Percentiles rank a stretch among this genome's conserved stretches.
Evolutionary conservation across 1,140 invertebrate genomes (phyloP).

Genomic region (Sitophilus oryzae): DNA sequence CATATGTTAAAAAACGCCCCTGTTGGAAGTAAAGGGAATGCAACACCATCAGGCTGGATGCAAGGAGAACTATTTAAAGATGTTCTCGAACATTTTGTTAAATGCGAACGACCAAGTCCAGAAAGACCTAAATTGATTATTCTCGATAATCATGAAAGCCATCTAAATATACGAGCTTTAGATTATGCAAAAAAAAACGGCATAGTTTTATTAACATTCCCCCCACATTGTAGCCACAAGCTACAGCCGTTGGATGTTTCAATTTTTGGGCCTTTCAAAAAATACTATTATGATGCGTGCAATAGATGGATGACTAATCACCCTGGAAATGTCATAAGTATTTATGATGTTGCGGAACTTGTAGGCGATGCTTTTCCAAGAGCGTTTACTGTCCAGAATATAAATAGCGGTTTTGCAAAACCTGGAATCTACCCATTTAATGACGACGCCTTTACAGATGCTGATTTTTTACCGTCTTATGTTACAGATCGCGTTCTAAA

Average conservation of each 20-base stretch:
- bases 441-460: background rate
- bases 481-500: no score
- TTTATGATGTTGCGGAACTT: constrained; percentile 47
- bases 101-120: background rate
- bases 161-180: constrained; percentile 31
- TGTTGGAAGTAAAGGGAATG: no score
- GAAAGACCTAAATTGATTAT: constrained; percentile 2
- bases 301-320: constrained; percentile 46
- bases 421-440: background rate
- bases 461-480: no score
- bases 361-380: constrained; percentile 38
- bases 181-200: constrained; percentile 35
- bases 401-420: constrained; percentile 1
- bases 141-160: constrained; percentile 22
- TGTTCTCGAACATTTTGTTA: background rate
- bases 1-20: no score
- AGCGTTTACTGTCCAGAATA: background rate
- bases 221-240: constrained; percentile 40
- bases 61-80: background rate
- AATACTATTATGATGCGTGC: constrained; percentile 32
- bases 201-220: constrained; percentile 38
- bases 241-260: constrained; percentile 41
- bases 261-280: constrained; percentile 41
- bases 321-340: constrained; percentile 45
- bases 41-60: background rate